Evolutionary conservation across 2,888 invertebrate genomes (phyloP).

Genomic region (Conchocele bisecta): DNA sequence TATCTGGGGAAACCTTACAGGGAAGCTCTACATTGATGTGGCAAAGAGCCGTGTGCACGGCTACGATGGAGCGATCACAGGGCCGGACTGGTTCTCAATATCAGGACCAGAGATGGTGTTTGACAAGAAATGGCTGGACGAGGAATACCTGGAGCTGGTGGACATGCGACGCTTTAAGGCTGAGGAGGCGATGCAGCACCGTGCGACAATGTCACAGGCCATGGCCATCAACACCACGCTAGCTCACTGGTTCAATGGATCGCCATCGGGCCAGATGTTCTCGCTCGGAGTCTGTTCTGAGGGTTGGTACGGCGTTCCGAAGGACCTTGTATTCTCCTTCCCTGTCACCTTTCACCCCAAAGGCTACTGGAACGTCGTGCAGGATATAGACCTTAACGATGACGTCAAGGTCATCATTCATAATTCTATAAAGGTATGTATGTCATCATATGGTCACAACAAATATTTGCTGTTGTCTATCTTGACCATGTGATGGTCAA

Average conservation of each 20-base stretch:
- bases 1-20: conserved; percentile 80
- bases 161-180: conserved; percentile 53
- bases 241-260: conserved; percentile 78
- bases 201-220: conserved; percentile 65
- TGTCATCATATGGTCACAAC: too few relatives aligned
- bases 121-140: conserved; percentile 79
- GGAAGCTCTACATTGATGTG: conserved; percentile 67
- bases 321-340: conserved; percentile 79
- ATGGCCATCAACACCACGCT: conserved; percentile 72
- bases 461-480: too few relatives aligned
- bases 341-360: conserved; percentile 78
- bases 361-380: conserved; percentile 78
- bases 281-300: conserved; percentile 79
- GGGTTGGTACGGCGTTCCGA: conserved; percentile 81
- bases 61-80: conserved; percentile 81
- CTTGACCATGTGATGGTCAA: too few relatives aligned
- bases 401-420: conserved; percentile 67
- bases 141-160: conserved; percentile 73
- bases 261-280: conserved; percentile 76
- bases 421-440: conserved; percentile 69
- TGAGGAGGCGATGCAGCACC: conserved; percentile 63
- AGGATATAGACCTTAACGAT: conserved; percentile 75
- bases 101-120: conserved; percentile 77
- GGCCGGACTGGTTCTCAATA: conserved; percentile 79
- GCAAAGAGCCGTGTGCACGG: conserved; percentile 73